Base-by-base conservation (phyloP, 2,888 invertebrate genomes). In the Cheilosia scutellata region DNA sequence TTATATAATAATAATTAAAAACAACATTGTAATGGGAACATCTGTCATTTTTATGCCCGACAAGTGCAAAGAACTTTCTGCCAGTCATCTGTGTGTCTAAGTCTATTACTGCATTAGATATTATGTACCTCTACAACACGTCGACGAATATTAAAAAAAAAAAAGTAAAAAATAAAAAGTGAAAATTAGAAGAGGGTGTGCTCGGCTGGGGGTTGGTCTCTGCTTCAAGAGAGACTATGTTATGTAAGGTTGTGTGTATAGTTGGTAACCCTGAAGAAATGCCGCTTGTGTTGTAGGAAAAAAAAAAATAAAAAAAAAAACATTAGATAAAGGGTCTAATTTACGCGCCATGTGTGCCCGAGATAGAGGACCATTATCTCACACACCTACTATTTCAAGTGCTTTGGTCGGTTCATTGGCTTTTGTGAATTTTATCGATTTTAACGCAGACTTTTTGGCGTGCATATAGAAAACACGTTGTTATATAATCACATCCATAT, bases 1-100 rank as follows among this genome's bases (percentile, higher is more conserved):
- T 44, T 7, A 40, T 9, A n/a, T 7, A 11, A 4, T 55, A 37
- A 60, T 49, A 29, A 4, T 9, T 13, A 31, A 37, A 37, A 37
- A 9, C 37, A 37, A 37, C 20, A 20, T 20, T 20, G 20, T 37
- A 37, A 27, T 25, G 55, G 25, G 44, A 57, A 79, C 37, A 40
- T 60, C 20, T 58, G 27, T 49, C 37, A 25, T 5, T 20, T 42
- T 3, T 9, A 20, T 31, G 5, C 29, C 5, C 11, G 20, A 70
- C 47, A 65, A 82, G 70, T 82, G 70, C 58, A 76, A 76, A 71
- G 68, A 70, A 71, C 76, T 76, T 71, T 70, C 13, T 29, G 11
- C 13, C 42, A 63, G 55, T 57, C 27, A 44, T 33, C 33, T 57
- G 31, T 5, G 16, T 6, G 6, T 20, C 6, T 20, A 2, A 2